Conservation (phyloP, 30 jellyfish, hydroid and myxozoan species). For the Pseudorhiza aurosa region DNA sequence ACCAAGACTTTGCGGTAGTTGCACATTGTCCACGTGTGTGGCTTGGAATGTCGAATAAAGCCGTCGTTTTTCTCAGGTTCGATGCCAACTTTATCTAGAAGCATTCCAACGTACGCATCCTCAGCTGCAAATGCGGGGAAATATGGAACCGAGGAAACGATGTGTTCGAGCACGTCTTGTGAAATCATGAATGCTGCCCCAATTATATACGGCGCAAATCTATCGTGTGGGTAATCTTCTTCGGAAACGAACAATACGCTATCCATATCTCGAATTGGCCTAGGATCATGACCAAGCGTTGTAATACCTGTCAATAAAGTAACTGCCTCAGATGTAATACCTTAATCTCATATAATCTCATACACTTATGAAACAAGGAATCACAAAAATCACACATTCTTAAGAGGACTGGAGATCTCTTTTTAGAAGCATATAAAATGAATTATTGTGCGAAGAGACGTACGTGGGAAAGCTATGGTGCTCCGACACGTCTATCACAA, state of each 20-base stretch:
- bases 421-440: too few species aligned
- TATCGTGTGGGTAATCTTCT: conserved; percentile 16
- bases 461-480: too few species aligned
- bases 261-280: conserved; percentile 3
- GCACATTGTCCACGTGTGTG: conserved; percentile 35
- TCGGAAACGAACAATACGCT: conserved; percentile 5
- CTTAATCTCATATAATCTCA: too few species aligned
- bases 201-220: conserved; percentile 10
- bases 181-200: conserved; percentile 47
- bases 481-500: too few species aligned
- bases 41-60: conserved; percentile 18
- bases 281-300: conserved; percentile 9
- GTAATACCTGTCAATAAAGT: conserved; percentile 14
- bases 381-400: too few species aligned
- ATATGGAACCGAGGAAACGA: conserved; percentile 7
- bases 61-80: conserved; percentile 2
- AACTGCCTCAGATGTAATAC: too few species aligned
- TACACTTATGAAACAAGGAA: too few species aligned
- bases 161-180: conserved; percentile 16
- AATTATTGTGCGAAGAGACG: too few species aligned
- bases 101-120: conserved; percentile 48
- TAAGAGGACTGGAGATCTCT: too few species aligned
- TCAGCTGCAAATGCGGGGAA: conserved; percentile 36
- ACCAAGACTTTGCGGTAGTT: conserved; percentile 9
- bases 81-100: conserved; percentile 9